Evolutionary conservation across 1,140 invertebrate genomes (phyloP).

Genomic region (Holotrichia oblita): DNA sequence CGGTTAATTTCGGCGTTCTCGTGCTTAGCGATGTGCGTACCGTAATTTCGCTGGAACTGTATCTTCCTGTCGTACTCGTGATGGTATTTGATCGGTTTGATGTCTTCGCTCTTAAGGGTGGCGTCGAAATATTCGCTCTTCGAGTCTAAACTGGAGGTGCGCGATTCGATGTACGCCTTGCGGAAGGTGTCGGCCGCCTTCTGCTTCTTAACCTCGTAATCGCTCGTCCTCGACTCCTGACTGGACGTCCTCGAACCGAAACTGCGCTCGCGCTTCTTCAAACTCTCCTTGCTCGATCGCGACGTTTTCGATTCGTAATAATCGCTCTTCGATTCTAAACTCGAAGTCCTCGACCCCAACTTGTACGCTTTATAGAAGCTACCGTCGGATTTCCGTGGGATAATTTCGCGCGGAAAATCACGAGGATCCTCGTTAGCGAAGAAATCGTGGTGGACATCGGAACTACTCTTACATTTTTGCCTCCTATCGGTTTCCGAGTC

Average conservation of each 20-base stretch:
- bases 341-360: conserved; percentile 69
- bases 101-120: conserved; percentile 49
- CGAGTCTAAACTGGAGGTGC: conserved; percentile 63
- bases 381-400: conserved; percentile 73
- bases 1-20: conserved; percentile 46
- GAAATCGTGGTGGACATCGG: conserved; percentile 68
- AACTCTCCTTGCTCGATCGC: conserved; percentile 70
- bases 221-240: conserved; percentile 72
- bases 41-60: conserved; percentile 64
- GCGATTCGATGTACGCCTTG: conserved; percentile 61
- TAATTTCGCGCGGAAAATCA: conserved; percentile 72
- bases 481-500: conserved; percentile 70
- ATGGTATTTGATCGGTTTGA: conserved; percentile 47
- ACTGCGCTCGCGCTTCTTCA: conserved; percentile 65
- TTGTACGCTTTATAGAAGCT: conserved; percentile 74
- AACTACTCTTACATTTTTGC: conserved; percentile 70
- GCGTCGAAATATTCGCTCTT: conserved; percentile 65
- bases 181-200: conserved; percentile 50
- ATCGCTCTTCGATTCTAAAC: conserved; percentile 73
- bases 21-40: conserved; percentile 63
- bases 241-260: conserved; percentile 69
- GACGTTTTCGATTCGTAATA: conserved; percentile 72
- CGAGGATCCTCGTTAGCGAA: conserved; percentile 74
- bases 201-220: conserved; percentile 63
- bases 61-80: conserved; percentile 59